These are phyloP conservation scores for Schlechtendalia chinensis DNA, from an alignment of 1,140 invertebrate genomes.

Conservation along the genomic window DNA sequence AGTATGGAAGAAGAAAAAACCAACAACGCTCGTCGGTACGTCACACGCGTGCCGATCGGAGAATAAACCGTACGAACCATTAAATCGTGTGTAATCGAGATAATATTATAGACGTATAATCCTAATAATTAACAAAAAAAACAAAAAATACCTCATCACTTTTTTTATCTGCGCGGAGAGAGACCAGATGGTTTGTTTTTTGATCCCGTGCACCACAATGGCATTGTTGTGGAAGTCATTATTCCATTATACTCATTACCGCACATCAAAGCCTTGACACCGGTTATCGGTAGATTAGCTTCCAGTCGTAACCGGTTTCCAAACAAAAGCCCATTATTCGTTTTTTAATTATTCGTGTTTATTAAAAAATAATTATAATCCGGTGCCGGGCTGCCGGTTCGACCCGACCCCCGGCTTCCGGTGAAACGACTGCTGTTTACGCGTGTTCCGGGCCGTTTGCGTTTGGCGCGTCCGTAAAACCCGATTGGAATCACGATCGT, in stretches of 20 bases:
- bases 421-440: background rate
- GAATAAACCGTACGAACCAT: too few species aligned
- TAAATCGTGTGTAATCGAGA: too few species aligned
- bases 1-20: too few species aligned
- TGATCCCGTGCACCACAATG: background rate
- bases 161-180: too few species aligned
- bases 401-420: background rate
- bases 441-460: too few species aligned
- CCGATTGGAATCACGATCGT: too few species aligned
- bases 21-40: too few species aligned
- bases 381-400: background rate
- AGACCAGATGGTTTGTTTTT: conserved; percentile 22
- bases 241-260: conserved; percentile 22
- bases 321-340: conserved; percentile 32
- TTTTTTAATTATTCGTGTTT: background rate
- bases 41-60: too few species aligned
- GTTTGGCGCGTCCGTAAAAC: too few species aligned
- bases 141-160: too few species aligned
- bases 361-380: background rate
- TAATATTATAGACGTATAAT: too few species aligned
- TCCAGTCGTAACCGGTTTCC: conserved; percentile 9
- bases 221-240: conserved; percentile 21
- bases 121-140: too few species aligned
- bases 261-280: conserved; percentile 14
- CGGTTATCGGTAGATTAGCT: conserved; percentile 28